These are phyloP conservation scores for Bergia puertoricense DNA, from an alignment of 92 coral and sea anemone genomes.

Conservation along the genomic window DNA sequence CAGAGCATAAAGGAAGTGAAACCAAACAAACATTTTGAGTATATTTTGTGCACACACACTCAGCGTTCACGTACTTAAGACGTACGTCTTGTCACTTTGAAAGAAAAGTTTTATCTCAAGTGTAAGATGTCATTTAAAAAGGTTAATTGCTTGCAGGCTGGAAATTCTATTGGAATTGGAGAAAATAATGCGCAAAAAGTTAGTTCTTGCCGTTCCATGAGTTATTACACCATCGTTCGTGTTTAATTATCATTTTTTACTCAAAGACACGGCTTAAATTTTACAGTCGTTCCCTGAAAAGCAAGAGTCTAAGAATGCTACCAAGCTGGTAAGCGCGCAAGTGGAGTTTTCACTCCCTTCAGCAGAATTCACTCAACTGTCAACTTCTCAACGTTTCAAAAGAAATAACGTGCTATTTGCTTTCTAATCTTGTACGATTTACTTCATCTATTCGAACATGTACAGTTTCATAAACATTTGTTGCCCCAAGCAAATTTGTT, in stretches of 20 bases:
- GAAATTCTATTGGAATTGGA: not conserved
- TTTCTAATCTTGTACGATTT: not conserved
- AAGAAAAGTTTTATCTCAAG: too few relatives aligned
- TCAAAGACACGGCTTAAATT: too few relatives aligned
- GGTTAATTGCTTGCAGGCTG: not conserved
- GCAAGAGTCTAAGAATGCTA: not conserved
- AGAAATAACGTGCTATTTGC: too few relatives aligned
- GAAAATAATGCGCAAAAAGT: not conserved
- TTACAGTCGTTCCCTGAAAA: not conserved
- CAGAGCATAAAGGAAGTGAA: not conserved
- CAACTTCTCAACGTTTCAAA: not conserved
- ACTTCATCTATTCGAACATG: not conserved
- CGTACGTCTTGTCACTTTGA: not conserved
- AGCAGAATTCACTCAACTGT: not conserved
- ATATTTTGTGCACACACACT: not conserved
- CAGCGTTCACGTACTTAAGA: not conserved
- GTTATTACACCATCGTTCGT: not conserved
- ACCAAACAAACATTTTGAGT: not conserved
- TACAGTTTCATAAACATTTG: not conserved
- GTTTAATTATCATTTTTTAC: too few relatives aligned
- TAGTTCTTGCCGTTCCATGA: not conserved
- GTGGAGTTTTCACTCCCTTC: not conserved
- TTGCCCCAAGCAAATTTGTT: not conserved
- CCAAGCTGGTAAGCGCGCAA: not conserved
- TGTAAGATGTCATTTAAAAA: not conserved